phyloP scores from a whole-genome alignment of 2,797 vertebrate genomes.

The Anomalospiza imberbis region DNA sequence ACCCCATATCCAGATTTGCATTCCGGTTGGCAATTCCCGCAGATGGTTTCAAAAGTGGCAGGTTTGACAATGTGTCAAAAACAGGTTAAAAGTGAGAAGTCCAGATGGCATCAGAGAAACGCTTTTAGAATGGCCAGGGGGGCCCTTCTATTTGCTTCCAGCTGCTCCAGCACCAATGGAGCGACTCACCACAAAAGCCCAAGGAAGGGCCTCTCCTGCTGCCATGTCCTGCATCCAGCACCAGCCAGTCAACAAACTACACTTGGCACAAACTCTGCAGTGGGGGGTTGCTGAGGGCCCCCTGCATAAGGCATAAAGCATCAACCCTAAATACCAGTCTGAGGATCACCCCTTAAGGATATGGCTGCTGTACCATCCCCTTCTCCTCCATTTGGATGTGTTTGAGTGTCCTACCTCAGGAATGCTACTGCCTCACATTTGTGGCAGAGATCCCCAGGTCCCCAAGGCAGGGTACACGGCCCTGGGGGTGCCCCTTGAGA shows the following conservation, averaged over 20 bases:
- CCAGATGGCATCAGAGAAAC: neutral
- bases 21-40: neutral
- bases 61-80: neutral
- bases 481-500: neutral
- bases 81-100: neutral
- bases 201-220: neutral
- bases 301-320: accelerated
- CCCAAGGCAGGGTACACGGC: accelerated
- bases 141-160: neutral
- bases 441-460: neutral
- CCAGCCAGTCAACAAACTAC: neutral
- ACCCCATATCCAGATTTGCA: neutral
- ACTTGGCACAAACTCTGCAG: neutral
- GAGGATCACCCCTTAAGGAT: neutral
- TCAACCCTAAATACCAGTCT: neutral
- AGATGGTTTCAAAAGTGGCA: neutral
- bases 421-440: accelerated
- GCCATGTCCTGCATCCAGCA: neutral
- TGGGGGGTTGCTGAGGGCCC: accelerated
- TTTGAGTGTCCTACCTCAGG: accelerated
- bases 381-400: neutral
- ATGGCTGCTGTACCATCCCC: neutral
- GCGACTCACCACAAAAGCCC: neutral
- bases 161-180: neutral
- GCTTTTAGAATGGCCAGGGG: neutral